Conservation (phyloP, 1,140 invertebrate species). For the Aporrectodea caliginosa region DNA sequence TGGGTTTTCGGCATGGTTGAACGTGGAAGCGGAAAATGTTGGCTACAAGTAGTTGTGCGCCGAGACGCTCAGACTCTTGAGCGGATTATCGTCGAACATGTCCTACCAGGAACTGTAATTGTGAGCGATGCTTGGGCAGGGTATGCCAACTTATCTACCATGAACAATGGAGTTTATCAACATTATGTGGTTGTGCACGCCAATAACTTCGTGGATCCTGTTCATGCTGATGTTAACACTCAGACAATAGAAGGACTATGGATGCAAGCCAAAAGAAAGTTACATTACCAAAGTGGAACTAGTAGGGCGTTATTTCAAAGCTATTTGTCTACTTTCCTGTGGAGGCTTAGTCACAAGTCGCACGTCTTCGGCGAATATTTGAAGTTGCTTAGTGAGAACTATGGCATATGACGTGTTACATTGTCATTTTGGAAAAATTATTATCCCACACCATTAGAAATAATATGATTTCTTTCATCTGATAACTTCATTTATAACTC, state of each 20-base stretch:
- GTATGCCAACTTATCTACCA: not conserved
- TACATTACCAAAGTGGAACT: slow-evolving; percentile 7
- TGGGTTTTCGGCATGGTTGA: not conserved
- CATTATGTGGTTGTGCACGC: not conserved
- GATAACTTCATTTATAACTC: too few species aligned
- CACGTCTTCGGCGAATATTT: slow-evolving; percentile 7
- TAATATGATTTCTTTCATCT: too few species aligned
- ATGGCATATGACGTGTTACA: too few species aligned
- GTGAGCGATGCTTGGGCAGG: not conserved
- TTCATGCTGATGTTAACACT: not conserved
- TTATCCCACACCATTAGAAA: too few species aligned
- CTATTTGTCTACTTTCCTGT: not conserved
- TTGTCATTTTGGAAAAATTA: too few species aligned
- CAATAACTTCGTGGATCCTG: slow-evolving; percentile 2
- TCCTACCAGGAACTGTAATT: not conserved
- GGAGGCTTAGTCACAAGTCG: not conserved
- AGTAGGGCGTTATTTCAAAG: not conserved
- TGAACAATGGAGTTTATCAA: not conserved
- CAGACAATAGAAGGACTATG: slow-evolving; percentile 3
- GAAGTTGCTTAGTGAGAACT: slow-evolving; percentile 11
- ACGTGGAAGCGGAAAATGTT: not conserved
- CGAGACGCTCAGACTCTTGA: not conserved
- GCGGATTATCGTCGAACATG: not conserved
- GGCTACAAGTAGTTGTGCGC: not conserved
- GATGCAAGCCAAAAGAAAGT: slow-evolving; percentile 4